Percentiles rank a stretch among this genome's conserved stretches.
Conservation (phyloP, 2,888 invertebrate genomes). For the Aquatica leii region DNA sequence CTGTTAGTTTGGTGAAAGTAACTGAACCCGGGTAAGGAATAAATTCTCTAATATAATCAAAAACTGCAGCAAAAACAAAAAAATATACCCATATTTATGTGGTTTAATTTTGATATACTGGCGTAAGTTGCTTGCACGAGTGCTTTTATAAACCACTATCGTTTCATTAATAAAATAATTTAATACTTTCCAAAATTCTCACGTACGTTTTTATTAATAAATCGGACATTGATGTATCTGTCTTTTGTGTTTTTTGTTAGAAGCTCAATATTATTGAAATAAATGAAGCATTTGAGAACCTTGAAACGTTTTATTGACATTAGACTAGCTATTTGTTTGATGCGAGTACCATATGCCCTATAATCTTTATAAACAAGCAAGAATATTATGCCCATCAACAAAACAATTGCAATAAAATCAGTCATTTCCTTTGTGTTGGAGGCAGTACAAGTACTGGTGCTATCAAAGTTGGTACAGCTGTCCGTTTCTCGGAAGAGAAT, state of each 20-base stretch:
- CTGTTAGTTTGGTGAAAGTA: slow-evolving; percentile 28
- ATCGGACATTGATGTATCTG: slow-evolving; percentile 48
- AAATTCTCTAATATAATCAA: slow-evolving; percentile 29
- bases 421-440: slow-evolving; percentile 40
- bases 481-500: too few relatives aligned
- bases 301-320: slow-evolving; percentile 48
- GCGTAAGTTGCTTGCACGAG: slow-evolving; percentile 31
- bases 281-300: slow-evolving; percentile 41
- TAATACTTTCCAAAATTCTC: slow-evolving; percentile 15
- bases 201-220: slow-evolving; percentile 44
- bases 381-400: slow-evolving; percentile 48
- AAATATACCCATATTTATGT: slow-evolving; percentile 38
- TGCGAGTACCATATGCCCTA: slow-evolving; percentile 31
- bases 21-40: slow-evolving; percentile 33
- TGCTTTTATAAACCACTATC: slow-evolving; percentile 39
- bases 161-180: slow-evolving; percentile 33
- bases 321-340: slow-evolving; percentile 41
- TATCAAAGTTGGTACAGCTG: too few relatives aligned
- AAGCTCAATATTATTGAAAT: slow-evolving; percentile 24
- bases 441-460: slow-evolving; percentile 37
- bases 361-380: slow-evolving; percentile 44
- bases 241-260: slow-evolving; percentile 35
- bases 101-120: slow-evolving; percentile 37
- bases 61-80: slow-evolving; percentile 32
- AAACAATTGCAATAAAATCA: slow-evolving; percentile 47